phyloP scores from a whole-genome alignment of 2,888 invertebrate species.

The Metallyticus violacea region DNA sequence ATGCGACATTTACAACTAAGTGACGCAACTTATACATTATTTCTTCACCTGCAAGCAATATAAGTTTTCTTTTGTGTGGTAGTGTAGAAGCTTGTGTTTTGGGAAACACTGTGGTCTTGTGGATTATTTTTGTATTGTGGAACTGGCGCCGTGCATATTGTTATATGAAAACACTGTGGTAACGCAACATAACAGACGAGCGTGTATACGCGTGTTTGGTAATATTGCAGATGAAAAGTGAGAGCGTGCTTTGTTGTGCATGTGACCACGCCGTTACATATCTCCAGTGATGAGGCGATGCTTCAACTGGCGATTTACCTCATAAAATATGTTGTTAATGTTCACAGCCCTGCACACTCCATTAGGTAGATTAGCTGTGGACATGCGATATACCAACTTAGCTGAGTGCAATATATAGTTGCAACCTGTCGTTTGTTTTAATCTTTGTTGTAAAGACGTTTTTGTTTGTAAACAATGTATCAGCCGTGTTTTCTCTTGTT shows the following conservation, averaged over 20 bases:
- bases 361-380: background rate
- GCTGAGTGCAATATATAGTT: background rate
- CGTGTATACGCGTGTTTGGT: background rate
- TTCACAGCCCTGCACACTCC: background rate
- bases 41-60: too few relatives aligned
- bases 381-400: background rate
- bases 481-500: background rate
- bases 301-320: background rate
- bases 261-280: background rate
- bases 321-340: background rate
- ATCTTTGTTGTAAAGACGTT: background rate
- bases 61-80: too few relatives aligned
- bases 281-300: background rate
- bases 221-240: background rate
- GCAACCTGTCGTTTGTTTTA: background rate
- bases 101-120: too few relatives aligned
- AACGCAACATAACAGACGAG: background rate
- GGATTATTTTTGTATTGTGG: too few relatives aligned
- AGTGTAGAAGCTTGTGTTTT: too few relatives aligned
- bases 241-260: background rate
- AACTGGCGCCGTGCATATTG: background rate
- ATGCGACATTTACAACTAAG: too few relatives aligned
- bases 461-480: background rate
- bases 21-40: too few relatives aligned
- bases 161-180: background rate